Conservation (phyloP, 2,113 vertebrate genomes). For the Xiphophorus hellerii region DNA sequence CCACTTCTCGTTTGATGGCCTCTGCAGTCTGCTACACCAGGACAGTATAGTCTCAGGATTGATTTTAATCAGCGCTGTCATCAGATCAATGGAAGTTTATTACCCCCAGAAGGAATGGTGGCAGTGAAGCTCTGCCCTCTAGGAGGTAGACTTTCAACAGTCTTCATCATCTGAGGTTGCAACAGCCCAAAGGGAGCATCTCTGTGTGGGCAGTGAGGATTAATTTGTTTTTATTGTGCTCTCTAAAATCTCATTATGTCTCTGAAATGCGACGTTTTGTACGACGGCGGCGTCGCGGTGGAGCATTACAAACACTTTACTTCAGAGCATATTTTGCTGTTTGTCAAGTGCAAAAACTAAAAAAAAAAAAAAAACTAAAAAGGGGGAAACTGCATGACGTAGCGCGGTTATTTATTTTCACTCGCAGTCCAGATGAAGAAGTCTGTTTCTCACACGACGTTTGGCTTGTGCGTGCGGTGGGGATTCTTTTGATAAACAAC, state of each 20-base stretch:
- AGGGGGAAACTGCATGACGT: constrained; percentile 5
- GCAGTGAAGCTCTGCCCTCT: constrained; percentile 69
- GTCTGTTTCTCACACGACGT: constrained; percentile 47
- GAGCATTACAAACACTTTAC: constrained; percentile 36
- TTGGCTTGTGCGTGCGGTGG: constrained; percentile 35
- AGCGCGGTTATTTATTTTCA: constrained; percentile 45
- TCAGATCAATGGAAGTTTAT: constrained; percentile 78
- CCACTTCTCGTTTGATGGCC: constrained; percentile 41
- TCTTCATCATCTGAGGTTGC: constrained; percentile 58
- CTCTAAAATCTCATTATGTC: constrained; percentile 64
- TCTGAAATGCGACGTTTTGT: constrained; percentile 50
- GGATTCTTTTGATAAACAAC: constrained; percentile 62
- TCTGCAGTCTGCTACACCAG: constrained; percentile 52
- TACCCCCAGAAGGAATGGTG: constrained; percentile 72
- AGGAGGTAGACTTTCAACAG: constrained; percentile 72
- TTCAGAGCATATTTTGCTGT: constrained; percentile 13
- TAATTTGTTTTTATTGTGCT: constrained; percentile 55
- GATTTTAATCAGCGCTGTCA: constrained; percentile 80
- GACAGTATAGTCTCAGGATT: constrained; percentile 63
- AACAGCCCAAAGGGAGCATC: constrained; percentile 62
- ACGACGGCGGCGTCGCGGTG: constrained; percentile 15
- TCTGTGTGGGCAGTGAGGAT: constrained; percentile 56
- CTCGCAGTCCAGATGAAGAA: constrained; percentile 46
- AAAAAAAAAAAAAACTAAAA: no score
- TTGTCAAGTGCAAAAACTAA: constrained; percentile 41